Base-by-base conservation (phyloP, 2,888 invertebrate genomes). In the Drosophila eohydei region DNA sequence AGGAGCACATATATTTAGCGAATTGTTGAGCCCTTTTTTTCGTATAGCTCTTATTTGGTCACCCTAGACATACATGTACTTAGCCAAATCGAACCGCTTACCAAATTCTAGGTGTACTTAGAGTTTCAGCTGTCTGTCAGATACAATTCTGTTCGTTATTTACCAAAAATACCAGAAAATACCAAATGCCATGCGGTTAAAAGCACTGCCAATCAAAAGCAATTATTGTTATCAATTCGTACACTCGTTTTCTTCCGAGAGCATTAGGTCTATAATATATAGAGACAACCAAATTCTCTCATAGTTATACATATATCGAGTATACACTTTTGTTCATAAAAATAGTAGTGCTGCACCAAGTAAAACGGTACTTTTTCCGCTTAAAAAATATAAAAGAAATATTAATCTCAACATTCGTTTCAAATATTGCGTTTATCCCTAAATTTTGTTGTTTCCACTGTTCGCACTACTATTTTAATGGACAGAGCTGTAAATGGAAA, bases 151-250 rank as follows among this genome's bases (percentile, higher is more conserved):
- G 6, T 64, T 67, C 32, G 48, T 34, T 50, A 11, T 32, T 50
- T 50, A 50, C 11, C 11, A 51, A 34, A 34, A 50, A 50, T 50
- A 50, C 50, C 9, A n/a, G 4, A 32, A 48, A 48, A 48, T 46
- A 50, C 30, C 48, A 67, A 61, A 38, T 54, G 16, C 21, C 51
- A 41, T n/a, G 51, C 34, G 41, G 52, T 30, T 56, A 26, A 43
- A 41, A 73, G 58, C 73, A 74, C 73, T 74, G 73, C 73, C 73
- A 74, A 74, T 40, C 50, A 32, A 43, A 61, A 46, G 26, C 48
- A 32, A 70, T 59, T 67, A 36, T 36, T 48, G 21, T 54, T 63
- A 48, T 34, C 30, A 9, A 55, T n/a, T 11, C 26, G 2, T 34
- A 36, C 12, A n/a, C 5, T 3, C 11, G 9, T 21, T 50, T 28